phyloP scores from a whole-genome alignment of 1,140 invertebrate genomes.

The Heliconius melpomene region DNA sequence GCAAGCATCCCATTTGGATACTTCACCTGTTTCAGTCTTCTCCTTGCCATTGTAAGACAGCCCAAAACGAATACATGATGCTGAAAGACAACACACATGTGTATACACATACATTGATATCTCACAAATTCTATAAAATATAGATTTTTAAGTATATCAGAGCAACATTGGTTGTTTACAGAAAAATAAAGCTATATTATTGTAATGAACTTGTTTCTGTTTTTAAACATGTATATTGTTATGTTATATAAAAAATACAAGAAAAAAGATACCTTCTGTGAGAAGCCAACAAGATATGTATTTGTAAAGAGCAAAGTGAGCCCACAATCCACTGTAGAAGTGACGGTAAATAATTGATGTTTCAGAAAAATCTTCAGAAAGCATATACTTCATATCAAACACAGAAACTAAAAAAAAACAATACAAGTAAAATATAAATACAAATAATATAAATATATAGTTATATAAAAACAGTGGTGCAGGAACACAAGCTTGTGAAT shows the following conservation, averaged over 20 bases:
- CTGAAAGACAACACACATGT: slow-evolving; percentile 58
- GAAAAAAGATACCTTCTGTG: slow-evolving; percentile 84
- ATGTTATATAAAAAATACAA: neutral
- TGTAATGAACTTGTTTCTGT: too few species aligned
- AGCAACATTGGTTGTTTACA: neutral
- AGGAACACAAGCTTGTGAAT: too few species aligned
- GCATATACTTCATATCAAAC: slow-evolving; percentile 87
- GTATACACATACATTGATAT: neutral
- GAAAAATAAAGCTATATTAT: too few species aligned
- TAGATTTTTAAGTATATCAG: neutral
- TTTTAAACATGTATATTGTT: too few species aligned
- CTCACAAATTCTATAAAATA: neutral
- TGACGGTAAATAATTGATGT: slow-evolving; percentile 84
- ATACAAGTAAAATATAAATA: neutral
- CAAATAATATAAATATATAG: too few species aligned
- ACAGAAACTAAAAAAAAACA: slow-evolving; percentile 68
- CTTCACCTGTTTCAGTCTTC: slow-evolving; percentile 72
- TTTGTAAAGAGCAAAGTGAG: slow-evolving; percentile 91
- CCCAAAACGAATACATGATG: slow-evolving; percentile 84
- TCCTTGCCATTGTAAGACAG: slow-evolving; percentile 90
- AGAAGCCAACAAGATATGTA: slow-evolving; percentile 96
- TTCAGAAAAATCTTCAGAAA: slow-evolving; percentile 84
- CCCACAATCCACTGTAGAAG: slow-evolving; percentile 90
- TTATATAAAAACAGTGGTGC: too few species aligned
- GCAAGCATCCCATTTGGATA: slow-evolving; percentile 90